These are phyloP conservation scores for Desoria tigrina DNA, from an alignment of 2,888 invertebrate genomes.

Conservation along the genomic window DNA sequence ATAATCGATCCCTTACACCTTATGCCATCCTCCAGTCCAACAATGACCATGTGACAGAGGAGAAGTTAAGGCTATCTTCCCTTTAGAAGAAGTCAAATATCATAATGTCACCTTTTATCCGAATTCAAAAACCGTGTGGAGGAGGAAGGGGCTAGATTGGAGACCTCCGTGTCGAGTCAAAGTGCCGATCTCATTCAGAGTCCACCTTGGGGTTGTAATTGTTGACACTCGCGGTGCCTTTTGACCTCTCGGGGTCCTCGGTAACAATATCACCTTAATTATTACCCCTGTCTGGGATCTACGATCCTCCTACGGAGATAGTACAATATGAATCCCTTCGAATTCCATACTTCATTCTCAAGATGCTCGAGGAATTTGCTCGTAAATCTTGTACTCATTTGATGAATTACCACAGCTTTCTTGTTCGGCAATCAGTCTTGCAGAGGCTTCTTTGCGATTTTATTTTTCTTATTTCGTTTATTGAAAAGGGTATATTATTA, in stretches of 20 bases:
- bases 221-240: slow-evolving; percentile 52
- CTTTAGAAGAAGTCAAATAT: background rate
- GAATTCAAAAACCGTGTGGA: slow-evolving; percentile 3
- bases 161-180: slow-evolving; percentile 40
- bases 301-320: background rate
- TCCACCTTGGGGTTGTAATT: slow-evolving; percentile 44
- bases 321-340: no score
- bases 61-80: background rate
- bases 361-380: no score
- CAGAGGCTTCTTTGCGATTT: no score
- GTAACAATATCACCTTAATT: slow-evolving; percentile 48
- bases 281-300: slow-evolving; percentile 25
- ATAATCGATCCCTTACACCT: no score
- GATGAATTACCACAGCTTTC: no score
- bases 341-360: no score
- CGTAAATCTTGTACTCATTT: no score
- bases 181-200: slow-evolving; percentile 45
- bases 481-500: no score
- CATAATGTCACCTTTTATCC: slow-evolving; percentile 34
- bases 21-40: no score
- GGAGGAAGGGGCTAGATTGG: slow-evolving; percentile 27
- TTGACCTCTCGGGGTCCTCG: slow-evolving; percentile 48
- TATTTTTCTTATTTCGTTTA: no score
- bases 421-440: no score
- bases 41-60: no score